Base-by-base conservation (phyloP, 2,888 invertebrate genomes). In the Mylabris sibirica region DNA sequence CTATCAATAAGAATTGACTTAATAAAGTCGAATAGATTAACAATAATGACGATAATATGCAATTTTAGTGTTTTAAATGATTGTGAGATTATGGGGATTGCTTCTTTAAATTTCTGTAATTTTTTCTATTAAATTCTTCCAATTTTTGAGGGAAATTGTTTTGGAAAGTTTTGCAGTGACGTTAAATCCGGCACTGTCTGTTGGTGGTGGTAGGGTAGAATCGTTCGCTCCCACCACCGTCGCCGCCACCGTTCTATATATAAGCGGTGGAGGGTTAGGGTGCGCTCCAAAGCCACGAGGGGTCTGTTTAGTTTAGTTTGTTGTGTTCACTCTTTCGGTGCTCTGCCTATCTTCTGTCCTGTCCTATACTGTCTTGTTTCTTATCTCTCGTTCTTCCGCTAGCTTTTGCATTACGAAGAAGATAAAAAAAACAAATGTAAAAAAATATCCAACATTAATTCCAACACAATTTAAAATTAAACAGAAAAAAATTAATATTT, bases 211-310 rank as follows among this genome's bases (percentile, higher is more conserved):
- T 22, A 62, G 65, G 69, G 69, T 62, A 65, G 70, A 49, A 63
- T 61, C 60, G 60, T 30, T 53, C 64, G 17, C 61, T 57, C 71
- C 71, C 70, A 67, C 77, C 74, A 72, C 74, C 73, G 71, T 73
- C 70, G 70, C 72, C 67, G 66, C 61, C 63, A 57, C 72, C 65
- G 72, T 70, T 66, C 61, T 72, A 85, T 88, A 88, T 88, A 87
- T 87, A 87, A 83, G 85, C 84, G 78, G 74, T 81, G 80, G 83
- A 82, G 81, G 80, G 84, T 81, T 81, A 76, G 83, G 83, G 81
- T 78, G 79, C 83, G 85, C 84, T 81, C 86, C 87, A 82, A 88
- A 87, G 87, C 85, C 87, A 87, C 87, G 87, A 87, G 87, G 87
- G 87, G 85, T 81, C 85, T 86, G 86, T 86, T 87, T 85, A 86